Evolutionary conservation across 1,140 invertebrate species (phyloP), one percentile per base, ranked within the genome.

Genomic region (Stratiolaelaps scimitus): DNA sequence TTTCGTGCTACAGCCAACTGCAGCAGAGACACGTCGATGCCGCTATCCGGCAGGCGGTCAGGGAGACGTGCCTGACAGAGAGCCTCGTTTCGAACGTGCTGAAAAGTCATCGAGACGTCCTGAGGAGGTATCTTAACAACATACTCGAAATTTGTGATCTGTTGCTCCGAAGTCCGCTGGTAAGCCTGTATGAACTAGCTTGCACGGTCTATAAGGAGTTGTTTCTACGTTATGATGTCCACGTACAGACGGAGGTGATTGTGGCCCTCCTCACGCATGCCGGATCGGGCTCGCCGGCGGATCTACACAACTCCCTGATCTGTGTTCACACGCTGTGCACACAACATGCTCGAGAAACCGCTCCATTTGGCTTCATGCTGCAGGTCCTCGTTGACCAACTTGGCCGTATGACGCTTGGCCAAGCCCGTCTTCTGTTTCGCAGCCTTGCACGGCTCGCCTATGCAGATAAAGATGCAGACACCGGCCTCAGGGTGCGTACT

Each of bases 161-260:
- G 1, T 10, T 60, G 1, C 17, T 60, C 26, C 13, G 53, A 34
- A 26, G 53, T 60, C 26, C 34, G 15, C 17, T 60, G 10, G 23
- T 26, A 17, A 60, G 53, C 53, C 13, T 60, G 15, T 23, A 60
- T 26, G 53, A 60, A 10, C 20, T 60, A 15, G 53, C 53, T 23
- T 20, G 26, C 6, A 26, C 53, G 53, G 2, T 34, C 13, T 60
- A 60, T 10, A 17, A 26, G 15, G 26, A 60, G 26, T 34, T 60
- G n/a, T 60, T 60, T 23, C 53, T 60, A 1, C 17, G 26, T 10
- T 60, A 60, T 23, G 53, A 60, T 60, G 53, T 34, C 1, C 53
- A 60, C 23, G 53, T 60, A 26, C 53, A 60, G 26, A 60, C 53
- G 53, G 53, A 60, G 26, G 53, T 60, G 1, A 60, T 60, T 34